Conservation (phyloP, 2,797 vertebrate species). For the Crypturellus tataupa region DNA sequence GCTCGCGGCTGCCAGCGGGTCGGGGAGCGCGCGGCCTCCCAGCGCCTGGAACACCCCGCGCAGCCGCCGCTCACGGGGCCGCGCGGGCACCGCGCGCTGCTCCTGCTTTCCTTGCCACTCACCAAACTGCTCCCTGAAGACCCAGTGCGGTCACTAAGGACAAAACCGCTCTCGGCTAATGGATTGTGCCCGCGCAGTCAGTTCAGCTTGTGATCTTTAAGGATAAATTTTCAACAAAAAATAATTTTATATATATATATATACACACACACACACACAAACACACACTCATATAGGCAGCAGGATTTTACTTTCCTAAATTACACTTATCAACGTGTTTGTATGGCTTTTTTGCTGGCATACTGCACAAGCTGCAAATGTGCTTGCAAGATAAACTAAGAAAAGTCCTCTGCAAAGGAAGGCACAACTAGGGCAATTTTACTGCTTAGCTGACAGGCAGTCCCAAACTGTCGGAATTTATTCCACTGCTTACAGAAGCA, state of each 20-base stretch:
- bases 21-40: background rate
- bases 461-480: background rate
- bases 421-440: background rate
- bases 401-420: conserved; percentile 13
- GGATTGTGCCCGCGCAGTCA: background rate
- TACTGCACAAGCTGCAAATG: conserved; percentile 3
- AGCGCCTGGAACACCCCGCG: background rate
- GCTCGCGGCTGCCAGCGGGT: background rate
- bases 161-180: background rate
- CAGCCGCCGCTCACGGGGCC: background rate
- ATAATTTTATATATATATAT: background rate
- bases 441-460: background rate
- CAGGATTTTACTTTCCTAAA: background rate
- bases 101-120: conserved; percentile 24
- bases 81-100: background rate
- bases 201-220: background rate
- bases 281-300: background rate
- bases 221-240: background rate
- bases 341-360: background rate
- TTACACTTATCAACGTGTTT: background rate
- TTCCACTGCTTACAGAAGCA: background rate
- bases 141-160: background rate
- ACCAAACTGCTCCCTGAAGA: background rate
- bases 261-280: too few species aligned
- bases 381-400: conserved; percentile 18